phyloP scores from a whole-genome alignment of 2,888 invertebrate genomes.

The Rutpela maculata region DNA sequence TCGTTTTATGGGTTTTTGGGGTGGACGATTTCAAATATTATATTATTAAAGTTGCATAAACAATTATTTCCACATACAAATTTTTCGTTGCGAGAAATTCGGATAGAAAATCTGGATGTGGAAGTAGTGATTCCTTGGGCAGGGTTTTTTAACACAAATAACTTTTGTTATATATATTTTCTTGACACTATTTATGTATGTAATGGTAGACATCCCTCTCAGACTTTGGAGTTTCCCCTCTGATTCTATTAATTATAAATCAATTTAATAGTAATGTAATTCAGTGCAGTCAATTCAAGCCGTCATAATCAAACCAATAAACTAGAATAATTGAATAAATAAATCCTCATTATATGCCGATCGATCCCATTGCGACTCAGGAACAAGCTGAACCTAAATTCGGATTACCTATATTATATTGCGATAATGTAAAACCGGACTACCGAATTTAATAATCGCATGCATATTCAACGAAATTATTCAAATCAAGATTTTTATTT shows the following conservation, averaged over 20 bases:
- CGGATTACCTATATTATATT: slow-evolving; percentile 39
- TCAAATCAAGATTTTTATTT: slow-evolving; percentile 39
- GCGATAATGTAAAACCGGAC: slow-evolving; percentile 36
- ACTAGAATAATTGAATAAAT: slow-evolving; percentile 16
- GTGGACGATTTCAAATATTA: no score
- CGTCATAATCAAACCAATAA: slow-evolving; percentile 10
- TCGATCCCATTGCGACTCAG: not conserved
- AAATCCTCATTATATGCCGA: not conserved
- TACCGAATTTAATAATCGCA: slow-evolving; percentile 32
- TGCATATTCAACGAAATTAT: slow-evolving; percentile 42
- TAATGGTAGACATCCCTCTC: no score
- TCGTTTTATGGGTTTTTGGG: no score
- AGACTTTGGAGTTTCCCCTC: no score
- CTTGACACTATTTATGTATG: no score
- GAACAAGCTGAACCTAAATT: slow-evolving; percentile 18
- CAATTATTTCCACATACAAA: no score
- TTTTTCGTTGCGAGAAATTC: no score
- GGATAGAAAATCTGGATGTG: no score
- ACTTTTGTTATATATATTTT: no score
- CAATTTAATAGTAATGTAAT: not conserved
- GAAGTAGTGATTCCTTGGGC: no score
- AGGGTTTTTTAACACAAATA: no score
- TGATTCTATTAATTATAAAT: not conserved
- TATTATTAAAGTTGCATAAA: no score
- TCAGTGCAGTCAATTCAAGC: not conserved